Base-by-base conservation (phyloP, 1,140 invertebrate species). In the Drosophila athabasca region DNA sequence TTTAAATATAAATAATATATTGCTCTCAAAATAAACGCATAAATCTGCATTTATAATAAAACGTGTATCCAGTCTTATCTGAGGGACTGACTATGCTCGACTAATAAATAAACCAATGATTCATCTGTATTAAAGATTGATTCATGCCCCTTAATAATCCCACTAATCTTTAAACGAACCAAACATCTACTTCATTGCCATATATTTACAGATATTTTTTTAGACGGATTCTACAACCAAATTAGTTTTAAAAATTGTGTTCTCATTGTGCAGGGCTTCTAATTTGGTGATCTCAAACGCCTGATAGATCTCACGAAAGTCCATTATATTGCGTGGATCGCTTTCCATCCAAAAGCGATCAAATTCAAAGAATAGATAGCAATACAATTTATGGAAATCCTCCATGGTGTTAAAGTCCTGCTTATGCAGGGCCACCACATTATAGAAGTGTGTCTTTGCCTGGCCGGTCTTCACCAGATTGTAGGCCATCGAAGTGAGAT, bases 401-500 rank as follows among this genome's bases (percentile, higher is more conserved):
- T 95, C 94, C 35, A 99, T 92, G 0, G 79, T 69, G 48, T 94
- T 96, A 71, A 95, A 90, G 59, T 93, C 93, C 35, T 88, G 82
- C 76, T 94, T 94, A 19, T 79, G 73, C 26, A 50, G 48, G 5
- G 70, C 74, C n/a, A 94, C 94, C 49, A 94, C 93, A 93, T 99
- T 99, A 91, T 96, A 99, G 91, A 99, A 95, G 91, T 99, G 98
- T 31, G 96, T 96, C 91, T 98, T 98, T 0, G 98, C 96, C 49
- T 94, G 93, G 48, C 96, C 96, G 79, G 96, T 94, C 72, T 95
- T 95, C 7, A 99, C 91, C 7, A 99, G 92, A 69, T 95, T 94
- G 79, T 96, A 95, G 8, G 96, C 96, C 95, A 99, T 95, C 78
- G 96, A 96, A 0, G 98, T 99, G 24, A 99, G 92, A 92, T 99